Evolutionary conservation across 1,140 invertebrate species (phyloP), one percentile per base, ranked within the genome.

Genomic region (Maniola jurtina): DNA sequence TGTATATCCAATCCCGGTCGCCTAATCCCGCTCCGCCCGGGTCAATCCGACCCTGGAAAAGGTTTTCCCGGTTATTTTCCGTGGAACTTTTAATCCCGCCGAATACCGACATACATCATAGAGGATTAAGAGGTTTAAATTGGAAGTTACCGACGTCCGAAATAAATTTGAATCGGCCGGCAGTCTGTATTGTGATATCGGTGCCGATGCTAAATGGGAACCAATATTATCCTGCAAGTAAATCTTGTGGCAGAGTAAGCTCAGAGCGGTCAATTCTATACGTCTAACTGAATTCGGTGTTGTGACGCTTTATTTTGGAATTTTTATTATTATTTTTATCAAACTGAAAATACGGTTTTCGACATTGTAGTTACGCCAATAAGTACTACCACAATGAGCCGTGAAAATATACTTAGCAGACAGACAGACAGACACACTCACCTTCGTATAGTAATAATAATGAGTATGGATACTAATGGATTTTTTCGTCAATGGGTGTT

Each of bases 41-140:
- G 88, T 90, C 88, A 87, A 87, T 87, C 84, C 83, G 83, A 80
- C 84, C 86, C 86, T 84, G 86, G 88, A 86, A 88, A 90, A 90
- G 88, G 88, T 90, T 90, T 90, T 90, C 88, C 86, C 84, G 86
- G 86, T 90, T 90, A 90, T 90, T 90, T 90, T 90, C 88, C 88
- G 83, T 89, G 84, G 86, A 90, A 90, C 88, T 90, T 89, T 90
- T 90, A 90, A 88, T 90, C 88, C 86, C 62, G 79, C 88, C 81
- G 88, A 89, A 90, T 90, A 90, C 88, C 88, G 84, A 90, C 84
- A 88, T 90, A 89, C 87, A 90, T 90, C 88, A 90, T 90, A 89
- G 86, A 83, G 88, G 88, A 90, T 90, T 90, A 89, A 89, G 86
- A 88, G 88, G 86, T 89, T 90, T 90, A 90, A 90, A 89, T 90